Base-by-base conservation (phyloP, 2,888 invertebrate species). In the Orthosia gothica region DNA sequence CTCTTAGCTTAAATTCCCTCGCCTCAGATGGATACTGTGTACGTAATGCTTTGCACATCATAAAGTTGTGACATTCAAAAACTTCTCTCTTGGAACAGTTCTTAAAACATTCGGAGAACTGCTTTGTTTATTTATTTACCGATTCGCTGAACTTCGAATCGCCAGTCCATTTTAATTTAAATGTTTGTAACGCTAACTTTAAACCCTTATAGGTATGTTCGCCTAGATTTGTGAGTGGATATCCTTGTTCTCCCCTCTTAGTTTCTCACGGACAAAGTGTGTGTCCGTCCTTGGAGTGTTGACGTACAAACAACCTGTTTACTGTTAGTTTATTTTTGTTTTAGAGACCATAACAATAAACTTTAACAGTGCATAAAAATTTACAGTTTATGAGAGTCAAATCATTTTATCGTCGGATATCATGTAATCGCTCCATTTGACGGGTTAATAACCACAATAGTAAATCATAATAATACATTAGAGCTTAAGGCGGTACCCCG, bases 1-100 rank as follows among this genome's bases (percentile, higher is more conserved):
- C 97, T 5, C 92, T 97, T 76, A 98, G 98, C 92, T 97, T 98
- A 85, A 97, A 97, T 64, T 98, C 98, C 18, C 96, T 98, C 80
- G 97, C 98, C 88, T 98, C 98, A 77, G 98, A 98, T 95, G 98
- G 98, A 96, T 98, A 98, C 91, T 97, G 97, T 97, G 98, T 98
- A 98, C 97, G 98, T 94, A 86, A 63, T 65, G 4, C 12, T 13
- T 16, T 70, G 11, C 20, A 54, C 26, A 23, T 54, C 7, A 66
- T 61, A 61, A 40, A 32, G 16, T 59, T 54, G 45, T 54, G 5
- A 40, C 47, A 23, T 16, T 26, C 9, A 59, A 49, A 49, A 9
- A n/a, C 13, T 7, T 62, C 11, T 50, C 32, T 20, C 5, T 65
- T 20, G 58, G 49, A 45, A 49, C 4, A 23, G 26, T 52, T 3